Evolutionary conservation across 2,888 invertebrate genomes (phyloP), one percentile per base, ranked within the genome.

Genomic region (Steinernema hermaphroditum): DNA sequence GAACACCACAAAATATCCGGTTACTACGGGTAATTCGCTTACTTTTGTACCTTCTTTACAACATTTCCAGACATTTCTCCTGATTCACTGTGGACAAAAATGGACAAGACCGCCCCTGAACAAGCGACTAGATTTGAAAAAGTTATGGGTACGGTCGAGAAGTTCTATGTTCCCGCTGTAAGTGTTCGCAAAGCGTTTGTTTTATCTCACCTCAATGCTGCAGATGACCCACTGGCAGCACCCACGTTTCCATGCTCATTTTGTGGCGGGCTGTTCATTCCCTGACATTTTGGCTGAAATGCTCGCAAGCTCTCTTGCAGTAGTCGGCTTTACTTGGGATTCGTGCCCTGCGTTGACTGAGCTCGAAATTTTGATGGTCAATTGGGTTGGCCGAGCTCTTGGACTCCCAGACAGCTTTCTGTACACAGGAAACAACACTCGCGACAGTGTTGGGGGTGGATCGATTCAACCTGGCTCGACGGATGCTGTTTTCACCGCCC

Each of bases 271-370:
- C n/a, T 95, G 96, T 88, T 94, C 93, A 0, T 97, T 92, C 88
- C 96, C 96, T 2, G 94, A 96, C 14, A 95, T 97, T 77, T 90
- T 97, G 57, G 97, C 93, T 2, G 96, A 97, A 86, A 95, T 97
- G 94, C 89, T 97, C 74, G 92, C 93, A 1, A 93, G 93, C 87
- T 94, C 94, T 41, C 93, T 97, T 75, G 96, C 94, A 49, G 94
- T 94, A 88, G 93, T 96, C 82, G 96, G 96, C 86, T 97, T 97
- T 89, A 96, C 96, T 57, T 97, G 96, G 96, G 94, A 94, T 0
- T 93, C 94, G 0, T 94, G 95, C 77, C 96, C 96, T 0, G 96
- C 94, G 0, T 94, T 94, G 76, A 96, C 96, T 0, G 96, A 97
- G 88, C 88, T 97, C 83, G 96, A 97, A 89, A 94, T 93, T 57